Percentiles rank a stretch among this genome's conserved stretches.
Evolutionary conservation across 2,113 vertebrate genomes (phyloP).

Genomic region (Microcebus tavaratra): DNA sequence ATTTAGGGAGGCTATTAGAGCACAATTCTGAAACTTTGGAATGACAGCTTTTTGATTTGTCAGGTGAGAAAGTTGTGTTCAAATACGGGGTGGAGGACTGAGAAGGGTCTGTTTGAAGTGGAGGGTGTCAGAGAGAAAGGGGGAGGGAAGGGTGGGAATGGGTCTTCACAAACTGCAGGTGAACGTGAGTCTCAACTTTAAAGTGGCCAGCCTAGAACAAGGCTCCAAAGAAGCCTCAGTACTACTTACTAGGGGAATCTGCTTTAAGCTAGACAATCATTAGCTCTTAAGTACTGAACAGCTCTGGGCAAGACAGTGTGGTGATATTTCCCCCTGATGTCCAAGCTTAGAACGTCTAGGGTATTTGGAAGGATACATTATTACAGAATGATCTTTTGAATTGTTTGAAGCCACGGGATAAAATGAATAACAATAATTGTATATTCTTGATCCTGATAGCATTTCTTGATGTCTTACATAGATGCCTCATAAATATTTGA

Average conservation of each 20-base stretch:
- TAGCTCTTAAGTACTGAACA: background rate
- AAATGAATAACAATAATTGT: background rate
- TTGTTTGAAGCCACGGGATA: background rate
- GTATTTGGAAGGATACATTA: background rate
- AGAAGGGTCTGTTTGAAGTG: background rate
- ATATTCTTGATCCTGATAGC: background rate
- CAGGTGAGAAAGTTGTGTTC: background rate
- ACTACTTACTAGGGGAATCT: background rate
- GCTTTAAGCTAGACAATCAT: background rate
- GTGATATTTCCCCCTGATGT: background rate
- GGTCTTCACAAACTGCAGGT: background rate
- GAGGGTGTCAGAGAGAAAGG: background rate
- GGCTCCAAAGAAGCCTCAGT: background rate
- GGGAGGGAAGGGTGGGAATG: background rate
- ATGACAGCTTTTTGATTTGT: background rate
- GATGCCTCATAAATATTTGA: background rate
- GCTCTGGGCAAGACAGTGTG: background rate
- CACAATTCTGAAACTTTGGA: slow-evolving; percentile 48
- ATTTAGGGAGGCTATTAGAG: background rate
- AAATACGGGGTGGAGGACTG: accelerated
- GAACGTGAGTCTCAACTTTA: background rate
- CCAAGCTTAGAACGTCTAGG: background rate
- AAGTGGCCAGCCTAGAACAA: background rate
- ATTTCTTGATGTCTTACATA: background rate
- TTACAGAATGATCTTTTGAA: background rate